Evolutionary conservation across 2,113 vertebrate species (phyloP).

Genomic region (Etheostoma cragini): DNA sequence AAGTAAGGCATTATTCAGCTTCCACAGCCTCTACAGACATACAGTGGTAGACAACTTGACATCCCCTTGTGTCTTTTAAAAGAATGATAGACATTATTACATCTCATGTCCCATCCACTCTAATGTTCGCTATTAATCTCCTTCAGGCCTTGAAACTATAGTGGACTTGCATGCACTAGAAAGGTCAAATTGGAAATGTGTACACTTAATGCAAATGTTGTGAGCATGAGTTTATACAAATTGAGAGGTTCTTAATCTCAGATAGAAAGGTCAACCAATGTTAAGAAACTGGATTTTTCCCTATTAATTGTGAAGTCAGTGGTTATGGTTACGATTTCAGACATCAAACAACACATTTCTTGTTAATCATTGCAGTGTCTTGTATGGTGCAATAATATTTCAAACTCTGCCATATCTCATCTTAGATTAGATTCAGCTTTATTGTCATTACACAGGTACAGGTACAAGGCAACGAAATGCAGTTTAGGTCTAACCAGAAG

Average conservation of each 20-base stretch:
- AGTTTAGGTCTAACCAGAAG: too few relatives aligned
- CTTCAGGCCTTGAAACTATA: neutral
- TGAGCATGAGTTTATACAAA: neutral
- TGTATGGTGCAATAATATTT: constrained; percentile 21
- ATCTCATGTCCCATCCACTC: constrained; percentile 8
- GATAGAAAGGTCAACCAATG: neutral
- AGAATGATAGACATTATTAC: constrained; percentile 27
- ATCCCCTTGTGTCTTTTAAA: constrained; percentile 22
- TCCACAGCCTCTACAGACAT: neutral
- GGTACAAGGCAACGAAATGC: too few relatives aligned
- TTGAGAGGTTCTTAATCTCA: neutral
- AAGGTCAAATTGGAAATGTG: constrained; percentile 15
- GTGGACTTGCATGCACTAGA: neutral
- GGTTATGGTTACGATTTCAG: neutral
- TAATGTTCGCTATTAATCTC: constrained; percentile 14
- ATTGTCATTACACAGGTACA: too few relatives aligned
- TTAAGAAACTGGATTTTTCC: neutral
- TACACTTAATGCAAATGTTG: neutral
- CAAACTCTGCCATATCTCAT: constrained; percentile 20
- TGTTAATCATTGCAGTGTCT: constrained; percentile 20
- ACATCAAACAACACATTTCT: constrained; percentile 13
- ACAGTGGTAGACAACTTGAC: constrained; percentile 10
- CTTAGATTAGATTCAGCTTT: too few relatives aligned
- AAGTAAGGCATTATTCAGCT: constrained; percentile 1
- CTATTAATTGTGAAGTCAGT: neutral